phyloP scores from a whole-genome alignment of 2,113 vertebrate genomes.

The Neoarius graeffei region DNA sequence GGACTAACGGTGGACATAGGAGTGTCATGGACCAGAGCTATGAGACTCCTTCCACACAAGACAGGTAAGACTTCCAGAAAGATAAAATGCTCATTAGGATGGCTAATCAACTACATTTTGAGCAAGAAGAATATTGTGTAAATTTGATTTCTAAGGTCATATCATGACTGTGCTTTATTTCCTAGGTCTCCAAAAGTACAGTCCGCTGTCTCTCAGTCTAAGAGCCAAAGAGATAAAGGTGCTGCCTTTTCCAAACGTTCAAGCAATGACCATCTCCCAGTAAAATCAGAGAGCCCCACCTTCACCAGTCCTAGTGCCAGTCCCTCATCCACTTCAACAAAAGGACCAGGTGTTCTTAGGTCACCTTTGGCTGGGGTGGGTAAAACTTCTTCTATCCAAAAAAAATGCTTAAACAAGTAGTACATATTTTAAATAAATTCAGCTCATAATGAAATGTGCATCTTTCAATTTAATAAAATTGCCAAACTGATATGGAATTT shows the following conservation, averaged over 20 bases:
- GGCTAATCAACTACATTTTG: background rate
- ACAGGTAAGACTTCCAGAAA: constrained; percentile 70
- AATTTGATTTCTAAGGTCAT: background rate
- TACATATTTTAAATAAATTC: background rate
- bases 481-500: background rate
- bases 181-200: constrained; percentile 68
- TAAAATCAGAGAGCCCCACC: constrained; percentile 70
- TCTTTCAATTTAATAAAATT: background rate
- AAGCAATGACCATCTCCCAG: constrained; percentile 69
- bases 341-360: constrained; percentile 68
- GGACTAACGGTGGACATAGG: constrained; percentile 66
- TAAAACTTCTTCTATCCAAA: background rate
- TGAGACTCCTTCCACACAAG: constrained; percentile 61
- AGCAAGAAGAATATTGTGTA: background rate
- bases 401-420: background rate
- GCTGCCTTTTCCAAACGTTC: constrained; percentile 62
- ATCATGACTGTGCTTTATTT: background rate
- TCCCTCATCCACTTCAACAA: constrained; percentile 72
- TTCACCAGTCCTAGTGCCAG: constrained; percentile 74
- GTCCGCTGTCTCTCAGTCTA: constrained; percentile 65
- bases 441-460: background rate
- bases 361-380: constrained; percentile 5
- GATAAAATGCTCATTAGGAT: background rate
- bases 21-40: constrained; percentile 68
- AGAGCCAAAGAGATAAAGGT: constrained; percentile 70